Evolutionary conservation across 2,888 invertebrate genomes (phyloP).

Genomic region (Pseudococcus longispinus): DNA sequence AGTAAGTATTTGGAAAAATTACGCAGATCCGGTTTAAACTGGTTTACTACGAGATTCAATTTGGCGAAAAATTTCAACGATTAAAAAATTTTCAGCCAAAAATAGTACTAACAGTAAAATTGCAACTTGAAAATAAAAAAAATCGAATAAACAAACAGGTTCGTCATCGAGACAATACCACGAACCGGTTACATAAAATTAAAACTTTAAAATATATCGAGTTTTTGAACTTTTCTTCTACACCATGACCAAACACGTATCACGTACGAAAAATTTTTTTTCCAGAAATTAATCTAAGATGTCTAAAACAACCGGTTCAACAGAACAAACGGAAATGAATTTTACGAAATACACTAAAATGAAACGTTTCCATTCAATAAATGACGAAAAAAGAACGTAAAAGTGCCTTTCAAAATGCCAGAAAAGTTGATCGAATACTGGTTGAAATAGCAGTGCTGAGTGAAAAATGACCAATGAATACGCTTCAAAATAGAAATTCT

Average conservation of each 20-base stretch:
- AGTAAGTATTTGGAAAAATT: too few species aligned
- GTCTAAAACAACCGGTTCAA: background rate
- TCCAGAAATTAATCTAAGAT: background rate
- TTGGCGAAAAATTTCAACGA: background rate
- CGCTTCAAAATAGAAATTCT: too few species aligned
- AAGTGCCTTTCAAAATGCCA: background rate
- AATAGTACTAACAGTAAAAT: background rate
- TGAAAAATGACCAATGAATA: background rate
- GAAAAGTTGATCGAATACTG: background rate
- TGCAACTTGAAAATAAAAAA: background rate
- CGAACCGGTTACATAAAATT: background rate
- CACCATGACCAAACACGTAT: background rate
- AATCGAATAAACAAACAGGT: background rate
- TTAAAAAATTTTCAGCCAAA: background rate
- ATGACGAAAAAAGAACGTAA: background rate
- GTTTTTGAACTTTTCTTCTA: background rate
- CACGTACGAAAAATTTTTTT: background rate
- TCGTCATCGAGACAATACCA: background rate
- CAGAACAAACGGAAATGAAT: background rate
- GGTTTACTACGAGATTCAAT: background rate
- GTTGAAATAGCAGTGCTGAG: background rate
- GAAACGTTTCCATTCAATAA: background rate
- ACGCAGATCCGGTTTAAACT: background rate
- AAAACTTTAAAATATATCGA: background rate
- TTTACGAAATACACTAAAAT: background rate